Evolutionary conservation across 2,113 vertebrate genomes (phyloP).

Genomic region (Nematolebias whitei): DNA sequence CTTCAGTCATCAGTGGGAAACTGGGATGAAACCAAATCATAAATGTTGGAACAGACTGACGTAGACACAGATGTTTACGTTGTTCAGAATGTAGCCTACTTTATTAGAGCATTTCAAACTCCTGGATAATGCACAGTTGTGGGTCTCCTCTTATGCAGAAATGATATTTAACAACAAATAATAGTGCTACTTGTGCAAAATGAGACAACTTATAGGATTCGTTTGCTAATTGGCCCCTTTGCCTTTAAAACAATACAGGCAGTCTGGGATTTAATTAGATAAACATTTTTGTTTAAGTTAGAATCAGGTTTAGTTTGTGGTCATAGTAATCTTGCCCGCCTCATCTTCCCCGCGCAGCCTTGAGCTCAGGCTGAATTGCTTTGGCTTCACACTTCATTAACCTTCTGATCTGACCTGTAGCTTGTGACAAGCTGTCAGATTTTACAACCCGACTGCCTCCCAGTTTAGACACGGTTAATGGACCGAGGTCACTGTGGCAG

Average conservation of each 20-base stretch:
- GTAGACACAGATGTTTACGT: neutral
- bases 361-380: conserved; percentile 2
- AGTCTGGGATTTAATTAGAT: neutral
- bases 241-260: neutral
- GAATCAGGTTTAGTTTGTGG: conserved; percentile 2
- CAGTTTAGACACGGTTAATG: conserved; percentile 15
- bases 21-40: conserved; percentile 7
- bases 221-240: neutral
- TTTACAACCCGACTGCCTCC: conserved; percentile 13
- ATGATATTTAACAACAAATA: too few relatives aligned
- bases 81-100: neutral
- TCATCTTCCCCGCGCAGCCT: conserved; percentile 6
- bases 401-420: conserved; percentile 22
- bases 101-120: neutral
- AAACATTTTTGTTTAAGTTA: neutral
- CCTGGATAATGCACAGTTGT: too few relatives aligned
- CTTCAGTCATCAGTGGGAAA: conserved; percentile 20
- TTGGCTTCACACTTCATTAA: conserved; percentile 38
- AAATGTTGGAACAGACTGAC: conserved; percentile 11
- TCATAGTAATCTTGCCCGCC: conserved; percentile 3
- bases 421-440: conserved; percentile 21
- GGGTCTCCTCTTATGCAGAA: too few relatives aligned
- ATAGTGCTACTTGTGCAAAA: too few relatives aligned
- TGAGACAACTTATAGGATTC: too few relatives aligned
- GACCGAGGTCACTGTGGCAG: conserved; percentile 4